Percentiles rank a stretch among this genome's conserved stretches.
Conservation (phyloP, 2,888 invertebrate genomes). For the Dioctria linearis region DNA sequence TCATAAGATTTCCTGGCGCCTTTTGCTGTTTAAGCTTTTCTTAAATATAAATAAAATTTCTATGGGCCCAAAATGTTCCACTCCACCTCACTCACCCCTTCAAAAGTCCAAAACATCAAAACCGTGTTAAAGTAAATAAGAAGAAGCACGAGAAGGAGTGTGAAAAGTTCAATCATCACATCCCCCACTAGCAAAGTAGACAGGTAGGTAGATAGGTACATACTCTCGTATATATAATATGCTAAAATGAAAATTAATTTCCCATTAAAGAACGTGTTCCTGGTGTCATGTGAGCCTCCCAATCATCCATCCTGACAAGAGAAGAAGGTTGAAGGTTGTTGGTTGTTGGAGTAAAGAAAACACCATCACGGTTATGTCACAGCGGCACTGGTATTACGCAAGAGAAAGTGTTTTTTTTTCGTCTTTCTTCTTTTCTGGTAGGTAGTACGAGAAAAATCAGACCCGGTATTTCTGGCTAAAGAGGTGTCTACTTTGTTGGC, state of each 20-base stretch:
- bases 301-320: too few relatives aligned
- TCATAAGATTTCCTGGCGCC: constrained; percentile 22
- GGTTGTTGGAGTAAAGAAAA: too few relatives aligned
- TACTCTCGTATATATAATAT: too few relatives aligned
- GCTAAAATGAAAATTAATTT: constrained; percentile 57
- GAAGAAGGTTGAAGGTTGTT: too few relatives aligned
- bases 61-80: neutral
- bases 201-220: neutral
- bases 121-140: constrained; percentile 27
- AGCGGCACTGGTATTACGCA: constrained; percentile 45
- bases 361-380: constrained; percentile 8
- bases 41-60: neutral
- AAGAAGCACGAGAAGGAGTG: constrained; percentile 7
- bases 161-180: neutral
- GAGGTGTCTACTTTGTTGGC: too few relatives aligned
- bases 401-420: constrained; percentile 45
- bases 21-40: constrained; percentile 7
- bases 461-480: too few relatives aligned
- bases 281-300: constrained; percentile 52
- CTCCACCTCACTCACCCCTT: neutral
- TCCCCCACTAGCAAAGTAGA: too few relatives aligned
- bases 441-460: too few relatives aligned
- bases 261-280: constrained; percentile 58
- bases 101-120: neutral
- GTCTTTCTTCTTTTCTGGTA: too few relatives aligned